phyloP scores from a whole-genome alignment of 2,888 invertebrate species.

The Adineta ricciae region DNA sequence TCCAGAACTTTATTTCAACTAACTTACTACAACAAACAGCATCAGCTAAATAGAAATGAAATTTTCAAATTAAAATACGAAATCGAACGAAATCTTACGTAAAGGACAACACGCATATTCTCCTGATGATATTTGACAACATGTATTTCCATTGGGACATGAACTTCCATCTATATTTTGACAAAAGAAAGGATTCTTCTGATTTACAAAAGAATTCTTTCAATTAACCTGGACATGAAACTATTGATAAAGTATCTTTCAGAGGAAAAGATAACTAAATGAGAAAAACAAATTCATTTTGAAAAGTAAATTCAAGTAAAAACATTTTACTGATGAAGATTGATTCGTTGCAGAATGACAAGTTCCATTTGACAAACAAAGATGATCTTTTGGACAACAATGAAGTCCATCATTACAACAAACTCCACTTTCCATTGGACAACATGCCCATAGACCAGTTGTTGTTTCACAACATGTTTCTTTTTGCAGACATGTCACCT shows the following conservation, averaged over 20 bases:
- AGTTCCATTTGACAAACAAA: background rate
- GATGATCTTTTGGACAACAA: conserved; percentile 2
- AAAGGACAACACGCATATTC: conserved; percentile 44
- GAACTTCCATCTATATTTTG: background rate
- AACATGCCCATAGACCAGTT: conserved; percentile 9
- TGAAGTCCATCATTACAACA: conserved; percentile 2
- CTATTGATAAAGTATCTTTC: background rate
- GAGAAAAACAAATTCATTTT: background rate
- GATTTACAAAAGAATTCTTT: background rate
- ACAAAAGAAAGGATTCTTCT: background rate
- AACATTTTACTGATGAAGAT: background rate
- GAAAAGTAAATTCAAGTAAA: background rate
- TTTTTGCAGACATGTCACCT: background rate
- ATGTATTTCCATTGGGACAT: conserved; percentile 36
- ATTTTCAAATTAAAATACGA: background rate
- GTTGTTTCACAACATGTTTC: conserved; percentile 21
- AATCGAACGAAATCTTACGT: background rate
- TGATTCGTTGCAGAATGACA: background rate
- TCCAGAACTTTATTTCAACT: background rate
- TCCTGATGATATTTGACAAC: conserved; percentile 39
- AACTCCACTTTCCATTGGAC: background rate
- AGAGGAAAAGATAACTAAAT: background rate
- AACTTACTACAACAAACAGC: conserved; percentile 17
- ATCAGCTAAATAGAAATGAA: background rate
- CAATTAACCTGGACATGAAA: background rate